A percentile compares a stretch with the other conserved stretches of the same genome.
Conservation (phyloP, 2,113 vertebrate species). For the Heteronetta atricapilla region DNA sequence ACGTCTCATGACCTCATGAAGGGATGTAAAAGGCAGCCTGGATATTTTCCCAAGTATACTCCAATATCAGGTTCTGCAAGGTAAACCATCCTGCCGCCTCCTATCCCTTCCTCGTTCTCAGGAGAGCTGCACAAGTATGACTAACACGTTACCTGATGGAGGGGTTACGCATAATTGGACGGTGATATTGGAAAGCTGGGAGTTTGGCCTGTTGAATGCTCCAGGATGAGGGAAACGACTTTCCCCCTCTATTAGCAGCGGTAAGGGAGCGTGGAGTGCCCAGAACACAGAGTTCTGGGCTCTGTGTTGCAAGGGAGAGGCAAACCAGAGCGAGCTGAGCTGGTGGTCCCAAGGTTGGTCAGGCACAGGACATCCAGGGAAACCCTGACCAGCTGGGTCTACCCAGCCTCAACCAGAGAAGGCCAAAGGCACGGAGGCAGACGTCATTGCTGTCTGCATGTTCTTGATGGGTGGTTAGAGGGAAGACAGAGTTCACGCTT, state of each 20-base stretch:
- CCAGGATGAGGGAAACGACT: neutral
- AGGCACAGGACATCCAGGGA: neutral
- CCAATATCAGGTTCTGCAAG: constrained; percentile 48
- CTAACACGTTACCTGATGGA: neutral
- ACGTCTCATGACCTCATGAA: neutral
- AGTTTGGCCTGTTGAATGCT: neutral
- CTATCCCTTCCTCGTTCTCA: neutral
- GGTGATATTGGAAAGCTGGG: neutral
- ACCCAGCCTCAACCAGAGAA: neutral
- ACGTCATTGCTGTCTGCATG: neutral
- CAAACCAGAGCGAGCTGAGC: neutral
- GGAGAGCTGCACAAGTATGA: neutral
- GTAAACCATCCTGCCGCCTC: neutral
- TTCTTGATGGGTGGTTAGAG: neutral
- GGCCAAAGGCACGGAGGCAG: neutral
- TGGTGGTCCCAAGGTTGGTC: neutral
- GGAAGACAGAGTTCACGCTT: neutral
- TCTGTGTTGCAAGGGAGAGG: neutral
- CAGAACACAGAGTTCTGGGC: too few relatives aligned
- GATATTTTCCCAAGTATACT: constrained; percentile 2
- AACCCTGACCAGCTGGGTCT: neutral
- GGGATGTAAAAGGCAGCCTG: neutral
- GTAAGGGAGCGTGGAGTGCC: neutral
- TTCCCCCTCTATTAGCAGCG: neutral
- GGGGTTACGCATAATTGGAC: neutral